Evolutionary conservation across 1,140 invertebrate genomes (phyloP).

Genomic region (Neuroterus valhalla): DNA sequence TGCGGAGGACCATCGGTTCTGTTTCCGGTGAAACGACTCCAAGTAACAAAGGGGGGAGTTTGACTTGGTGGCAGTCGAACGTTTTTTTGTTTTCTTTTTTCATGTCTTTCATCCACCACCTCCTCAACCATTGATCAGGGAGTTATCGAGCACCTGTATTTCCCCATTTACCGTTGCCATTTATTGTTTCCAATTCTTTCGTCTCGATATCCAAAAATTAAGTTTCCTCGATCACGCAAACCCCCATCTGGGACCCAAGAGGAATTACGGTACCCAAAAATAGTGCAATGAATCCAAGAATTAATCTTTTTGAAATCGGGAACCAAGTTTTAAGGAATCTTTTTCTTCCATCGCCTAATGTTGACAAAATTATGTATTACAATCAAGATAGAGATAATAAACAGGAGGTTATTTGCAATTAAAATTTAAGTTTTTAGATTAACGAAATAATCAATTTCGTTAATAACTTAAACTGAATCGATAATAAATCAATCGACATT

Average conservation of each 20-base stretch:
- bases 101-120: slow-evolving; percentile 38
- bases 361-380: no score
- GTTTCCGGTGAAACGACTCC: slow-evolving; percentile 65
- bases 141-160: slow-evolving; percentile 68
- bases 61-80: slow-evolving; percentile 54
- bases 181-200: background rate
- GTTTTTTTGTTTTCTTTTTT: slow-evolving; percentile 58
- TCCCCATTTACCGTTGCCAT: slow-evolving; percentile 54
- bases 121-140: slow-evolving; percentile 53
- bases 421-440: background rate
- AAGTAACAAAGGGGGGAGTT: slow-evolving; percentile 59
- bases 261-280: background rate
- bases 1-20: slow-evolving; percentile 60
- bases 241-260: background rate
- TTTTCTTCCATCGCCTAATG: no score
- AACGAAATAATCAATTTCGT: slow-evolving; percentile 11
- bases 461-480: slow-evolving; percentile 4
- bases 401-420: slow-evolving; percentile 10
- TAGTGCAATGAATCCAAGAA: background rate
- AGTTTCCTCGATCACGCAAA: background rate
- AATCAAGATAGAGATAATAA: no score
- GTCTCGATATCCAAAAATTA: background rate
- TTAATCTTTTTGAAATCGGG: no score
- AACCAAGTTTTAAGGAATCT: no score
- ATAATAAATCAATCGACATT: slow-evolving; percentile 18